Evolutionary conservation across 2,888 invertebrate genomes (phyloP).

Genomic region (Pristionchus japonicus): DNA sequence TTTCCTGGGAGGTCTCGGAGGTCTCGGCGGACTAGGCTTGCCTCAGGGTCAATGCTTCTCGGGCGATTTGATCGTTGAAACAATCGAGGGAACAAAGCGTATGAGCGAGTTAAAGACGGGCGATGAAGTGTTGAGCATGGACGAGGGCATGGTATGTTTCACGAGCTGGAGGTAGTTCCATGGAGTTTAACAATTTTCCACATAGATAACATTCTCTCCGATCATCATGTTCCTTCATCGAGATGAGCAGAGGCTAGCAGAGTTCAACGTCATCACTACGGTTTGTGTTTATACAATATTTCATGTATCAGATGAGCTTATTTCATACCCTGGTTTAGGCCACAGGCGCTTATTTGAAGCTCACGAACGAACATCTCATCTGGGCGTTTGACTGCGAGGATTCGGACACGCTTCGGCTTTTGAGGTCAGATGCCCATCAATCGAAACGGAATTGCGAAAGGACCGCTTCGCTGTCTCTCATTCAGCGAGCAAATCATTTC

Average conservation of each 20-base stretch:
- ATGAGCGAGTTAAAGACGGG: constrained; percentile 69
- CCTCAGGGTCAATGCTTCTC: constrained; percentile 69
- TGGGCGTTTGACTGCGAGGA: constrained; percentile 62
- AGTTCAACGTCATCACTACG: constrained; percentile 63
- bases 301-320: too few relatives aligned
- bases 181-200: background rate
- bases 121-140: constrained; percentile 69
- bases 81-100: constrained; percentile 62
- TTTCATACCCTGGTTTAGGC: constrained; percentile 43
- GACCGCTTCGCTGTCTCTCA: too few relatives aligned
- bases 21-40: too few relatives aligned
- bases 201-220: constrained; percentile 66
- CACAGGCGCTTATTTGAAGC: constrained; percentile 55
- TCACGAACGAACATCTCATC: constrained; percentile 71
- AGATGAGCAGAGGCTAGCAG: constrained; percentile 61
- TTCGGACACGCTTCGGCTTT: background rate
- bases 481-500: background rate
- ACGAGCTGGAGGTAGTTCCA: too few relatives aligned
- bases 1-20: too few relatives aligned
- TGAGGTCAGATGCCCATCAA: background rate
- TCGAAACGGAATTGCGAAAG: too few relatives aligned
- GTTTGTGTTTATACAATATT: constrained; percentile 26
- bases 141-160: constrained; percentile 55
- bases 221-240: constrained; percentile 72
- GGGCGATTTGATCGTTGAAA: constrained; percentile 68